Base-by-base conservation (phyloP, 2,888 invertebrate genomes). In the Zonitis immaculata region DNA sequence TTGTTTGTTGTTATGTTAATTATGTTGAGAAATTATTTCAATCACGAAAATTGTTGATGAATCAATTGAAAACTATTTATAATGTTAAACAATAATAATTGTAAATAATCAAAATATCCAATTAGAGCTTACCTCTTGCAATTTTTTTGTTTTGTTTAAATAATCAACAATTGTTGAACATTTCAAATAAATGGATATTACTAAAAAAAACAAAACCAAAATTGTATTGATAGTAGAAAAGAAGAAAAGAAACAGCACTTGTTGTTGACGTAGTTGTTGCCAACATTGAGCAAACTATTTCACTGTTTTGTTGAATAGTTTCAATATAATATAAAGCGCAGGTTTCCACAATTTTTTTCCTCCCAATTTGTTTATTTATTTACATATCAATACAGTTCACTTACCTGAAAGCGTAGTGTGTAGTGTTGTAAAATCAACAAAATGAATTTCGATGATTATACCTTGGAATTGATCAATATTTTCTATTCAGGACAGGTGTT, bases 401-500 rank as follows among this genome's bases (percentile, higher is more conserved):
- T 16, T 20, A 39, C 39, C 39, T 39, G 4, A n/a, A 39, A 39
- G 20, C 5, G 5, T 22, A 22, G 5, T 4, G 22, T 22, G 5
- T 22, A 22, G 5, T 4, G 22, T 22, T 22, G 22, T 22, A 5
- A 5, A 30, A n/a, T 16, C 35, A 18, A 35, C 63, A 83, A 77
- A 68, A 89, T 89, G 89, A 86, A 88, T 61, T 85, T 87, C 48
- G 87, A 87, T 70, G 94, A 93, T 70, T 93, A 91, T 76, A 86
- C 89, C 46, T 79, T 95, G 71, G 94, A 95, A 73, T 80, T 94
- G 63, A 86, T 88, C 67, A 92, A 91, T 76, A 89, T 95, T 52
- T 93, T 88, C 69, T 91, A 94, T 74, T 91, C 91, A 27, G 91
- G 91, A 54, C 89, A 90, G 82, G 91, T 91, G 5, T 22, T 22